A percentile compares a stretch with the other conserved stretches of the same genome.
These are phyloP conservation scores for Heloderma charlesbogerti DNA, from an alignment of 2,113 vertebrate species.

Conservation along the genomic window DNA sequence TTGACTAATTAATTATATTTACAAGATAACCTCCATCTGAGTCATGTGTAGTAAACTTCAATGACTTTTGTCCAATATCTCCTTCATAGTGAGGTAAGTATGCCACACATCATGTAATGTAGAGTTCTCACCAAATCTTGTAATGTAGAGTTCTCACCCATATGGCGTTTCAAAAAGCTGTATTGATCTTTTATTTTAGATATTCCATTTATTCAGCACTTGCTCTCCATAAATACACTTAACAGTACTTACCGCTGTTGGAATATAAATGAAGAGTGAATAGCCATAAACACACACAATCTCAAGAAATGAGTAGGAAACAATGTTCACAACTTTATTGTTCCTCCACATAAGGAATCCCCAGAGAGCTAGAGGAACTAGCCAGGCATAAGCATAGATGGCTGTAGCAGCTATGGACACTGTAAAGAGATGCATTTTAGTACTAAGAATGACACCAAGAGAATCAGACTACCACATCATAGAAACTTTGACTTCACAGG, in stretches of 20 bases:
- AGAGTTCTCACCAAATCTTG: not conserved
- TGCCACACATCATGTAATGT: not conserved
- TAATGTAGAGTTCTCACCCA: not conserved
- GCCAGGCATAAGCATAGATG: conserved; percentile 94
- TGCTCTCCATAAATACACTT: not conserved
- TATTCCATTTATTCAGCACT: not conserved
- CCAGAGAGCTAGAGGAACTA: conserved; percentile 94
- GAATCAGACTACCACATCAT: not conserved
- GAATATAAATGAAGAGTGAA: conserved; percentile 94
- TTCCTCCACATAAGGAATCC: conserved; percentile 94
- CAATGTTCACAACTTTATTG: conserved; percentile 90
- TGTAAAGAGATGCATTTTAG: conserved; percentile 66
- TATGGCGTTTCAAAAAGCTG: not conserved
- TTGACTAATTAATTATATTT: not conserved
- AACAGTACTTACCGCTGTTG: conserved; percentile 87
- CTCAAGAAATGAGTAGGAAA: conserved; percentile 96
- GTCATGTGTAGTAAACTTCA: not conserved
- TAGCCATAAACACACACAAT: conserved; percentile 97
- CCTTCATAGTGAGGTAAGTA: not conserved
- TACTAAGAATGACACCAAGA: not conserved
- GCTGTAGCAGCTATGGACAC: conserved; percentile 94
- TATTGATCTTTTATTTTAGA: not conserved
- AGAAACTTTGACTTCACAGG: not conserved
- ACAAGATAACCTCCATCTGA: not conserved
- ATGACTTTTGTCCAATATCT: not conserved